Conservation (phyloP, 2,888 invertebrate genomes). For the Tinea semifulvella region DNA sequence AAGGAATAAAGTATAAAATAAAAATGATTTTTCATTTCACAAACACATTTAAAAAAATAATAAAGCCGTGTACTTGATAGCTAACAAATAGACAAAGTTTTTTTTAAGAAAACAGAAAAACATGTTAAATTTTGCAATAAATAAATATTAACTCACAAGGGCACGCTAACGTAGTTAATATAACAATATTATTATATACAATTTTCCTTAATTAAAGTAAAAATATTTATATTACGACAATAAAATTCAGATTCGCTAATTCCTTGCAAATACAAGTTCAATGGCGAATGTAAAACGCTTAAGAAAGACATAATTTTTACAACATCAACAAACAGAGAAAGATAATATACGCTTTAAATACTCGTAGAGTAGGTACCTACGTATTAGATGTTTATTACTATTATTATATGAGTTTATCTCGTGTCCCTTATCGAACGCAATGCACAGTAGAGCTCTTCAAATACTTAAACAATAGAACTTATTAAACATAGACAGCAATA, state of each 20-base stretch:
- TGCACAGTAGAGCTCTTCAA: slow-evolving; percentile 11
- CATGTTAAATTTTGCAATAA: too few species aligned
- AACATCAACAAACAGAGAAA: slow-evolving; percentile 1
- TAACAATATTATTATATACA: too few species aligned
- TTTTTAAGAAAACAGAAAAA: too few species aligned
- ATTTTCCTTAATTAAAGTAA: neutral
- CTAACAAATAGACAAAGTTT: too few species aligned
- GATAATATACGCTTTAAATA: slow-evolving; percentile 1
- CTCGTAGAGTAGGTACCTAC: neutral
- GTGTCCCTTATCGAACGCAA: slow-evolving; percentile 6
- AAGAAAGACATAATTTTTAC: slow-evolving; percentile 4
- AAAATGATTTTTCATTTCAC: slow-evolving; percentile 17
- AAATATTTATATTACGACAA: slow-evolving; percentile 6
- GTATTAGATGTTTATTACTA: neutral
- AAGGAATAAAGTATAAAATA: slow-evolving; percentile 18
- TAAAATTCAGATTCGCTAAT: neutral
- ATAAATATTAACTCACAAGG: too few species aligned
- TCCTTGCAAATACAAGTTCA: slow-evolving; percentile 9
- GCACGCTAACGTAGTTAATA: too few species aligned
- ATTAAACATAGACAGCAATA: neutral
- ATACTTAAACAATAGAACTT: slow-evolving; percentile 7
- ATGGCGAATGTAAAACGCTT: neutral
- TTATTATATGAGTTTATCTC: slow-evolving; percentile 1
- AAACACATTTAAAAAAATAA: too few species aligned
- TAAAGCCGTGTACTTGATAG: too few species aligned